Evolutionary conservation across 2,888 invertebrate genomes (phyloP), one percentile per base, ranked within the genome.

Genomic region (Diaperis boleti): DNA sequence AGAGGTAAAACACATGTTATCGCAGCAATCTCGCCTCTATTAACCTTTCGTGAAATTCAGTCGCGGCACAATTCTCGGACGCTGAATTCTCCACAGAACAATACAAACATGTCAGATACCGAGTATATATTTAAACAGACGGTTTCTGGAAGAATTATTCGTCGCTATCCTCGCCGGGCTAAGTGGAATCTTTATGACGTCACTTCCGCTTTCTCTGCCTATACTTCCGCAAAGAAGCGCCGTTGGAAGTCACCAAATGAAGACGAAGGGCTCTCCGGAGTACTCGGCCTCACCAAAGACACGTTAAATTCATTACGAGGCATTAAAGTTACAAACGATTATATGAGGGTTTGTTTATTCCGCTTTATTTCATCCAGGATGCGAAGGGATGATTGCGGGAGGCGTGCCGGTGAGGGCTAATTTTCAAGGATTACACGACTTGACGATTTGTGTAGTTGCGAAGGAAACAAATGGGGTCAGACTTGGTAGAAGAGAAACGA

Each of bases 171-270:
- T 67, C 59, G 68, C 61, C 64, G 59, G 54, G 59, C 65, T 72
- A 72, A 73, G 71, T 72, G 71, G 72, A 69, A 72, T 71, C 72
- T 74, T 74, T 74, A 74, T 72, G 74, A 73, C 69, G 69, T 67
- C 71, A 69, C 71, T 72, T 71, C 66, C 68, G 57, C 59, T 66
- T 63, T 61, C 61, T 49, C 59, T 59, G 65, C 64, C 65, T 60
- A 57, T 54, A 61, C 52, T 64, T 66, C 62, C 69, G 69, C 62
- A 64, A 65, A 65, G 60, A 64, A 69, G 59, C 69, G 62, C 63
- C 61, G 64, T 59, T 64, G 62, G 68, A 66, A 69, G 68, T 68
- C 67, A 63, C 72, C 69, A 73, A 74, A 74, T 74, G 70, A 74
- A 74, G 74, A 74, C 69, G 71, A 68, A 74, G 65, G 62, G 67